Evolutionary conservation across 2,888 invertebrate genomes (phyloP).

Genomic region (Lysandra coridon): DNA sequence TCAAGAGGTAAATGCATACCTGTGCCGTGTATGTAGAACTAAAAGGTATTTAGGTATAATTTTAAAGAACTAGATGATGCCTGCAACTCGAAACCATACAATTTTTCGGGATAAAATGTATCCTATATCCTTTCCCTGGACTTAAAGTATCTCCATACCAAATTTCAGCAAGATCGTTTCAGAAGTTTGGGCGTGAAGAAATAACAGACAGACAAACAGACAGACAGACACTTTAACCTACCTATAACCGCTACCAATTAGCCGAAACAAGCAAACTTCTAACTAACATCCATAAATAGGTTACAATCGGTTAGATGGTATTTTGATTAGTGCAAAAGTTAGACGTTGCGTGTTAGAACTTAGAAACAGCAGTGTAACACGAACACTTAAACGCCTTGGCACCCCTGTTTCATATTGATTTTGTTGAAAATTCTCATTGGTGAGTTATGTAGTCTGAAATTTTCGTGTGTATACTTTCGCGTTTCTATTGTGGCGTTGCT

Average conservation of each 20-base stretch:
- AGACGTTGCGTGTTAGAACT: slow-evolving; percentile 1
- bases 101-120: no score
- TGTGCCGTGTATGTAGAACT: no score
- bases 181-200: no score
- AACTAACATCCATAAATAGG: not conserved
- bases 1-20: no score
- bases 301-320: not conserved
- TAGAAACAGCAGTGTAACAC: not conserved
- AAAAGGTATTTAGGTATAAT: no score
- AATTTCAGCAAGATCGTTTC: no score
- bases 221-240: not conserved
- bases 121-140: no score
- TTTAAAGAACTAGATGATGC: no score
- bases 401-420: slow-evolving; percentile 12
- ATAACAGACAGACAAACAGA: no score
- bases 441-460: not conserved
- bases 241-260: not conserved
- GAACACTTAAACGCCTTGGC: not conserved
- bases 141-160: no score
- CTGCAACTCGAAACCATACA: no score
- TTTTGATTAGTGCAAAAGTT: not conserved
- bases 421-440: not conserved
- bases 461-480: not conserved
- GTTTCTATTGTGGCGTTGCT: no score
- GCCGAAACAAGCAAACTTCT: not conserved